Conservation (phyloP, 1,140 invertebrate genomes). For the Drosophila sp. region DNA sequence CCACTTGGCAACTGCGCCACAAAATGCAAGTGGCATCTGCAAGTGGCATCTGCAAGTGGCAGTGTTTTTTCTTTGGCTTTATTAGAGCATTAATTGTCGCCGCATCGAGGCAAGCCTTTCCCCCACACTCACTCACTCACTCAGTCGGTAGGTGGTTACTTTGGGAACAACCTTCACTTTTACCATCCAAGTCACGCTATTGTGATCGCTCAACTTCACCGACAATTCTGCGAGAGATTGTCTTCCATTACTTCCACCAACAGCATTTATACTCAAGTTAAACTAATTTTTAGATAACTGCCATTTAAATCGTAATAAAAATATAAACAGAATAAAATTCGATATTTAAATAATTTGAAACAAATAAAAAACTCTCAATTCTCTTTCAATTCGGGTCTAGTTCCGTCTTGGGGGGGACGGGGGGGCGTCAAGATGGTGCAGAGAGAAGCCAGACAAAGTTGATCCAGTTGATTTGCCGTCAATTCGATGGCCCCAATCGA, state of each 20-base stretch:
- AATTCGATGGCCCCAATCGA: neutral
- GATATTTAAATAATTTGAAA: neutral
- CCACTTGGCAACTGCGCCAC: constrained; percentile 53
- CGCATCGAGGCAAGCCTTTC: constrained; percentile 47
- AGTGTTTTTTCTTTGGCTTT: constrained; percentile 67
- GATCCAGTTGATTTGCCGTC: neutral
- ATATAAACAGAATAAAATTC: neutral
- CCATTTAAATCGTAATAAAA: neutral
- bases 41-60: constrained; percentile 34
- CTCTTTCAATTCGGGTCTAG: neutral
- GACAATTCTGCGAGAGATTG: neutral
- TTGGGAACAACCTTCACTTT: constrained; percentile 78
- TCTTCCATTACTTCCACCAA: neutral
- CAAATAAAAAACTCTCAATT: neutral
- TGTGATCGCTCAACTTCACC: constrained; percentile 54
- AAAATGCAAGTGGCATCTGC: constrained; percentile 29
- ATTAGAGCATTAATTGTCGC: constrained; percentile 82
- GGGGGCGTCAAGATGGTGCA: too few relatives aligned
- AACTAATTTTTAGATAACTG: neutral
- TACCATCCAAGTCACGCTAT: constrained; percentile 69
- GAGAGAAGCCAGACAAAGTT: neutral
- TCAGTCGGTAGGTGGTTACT: neutral
- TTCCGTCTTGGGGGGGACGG: neutral
- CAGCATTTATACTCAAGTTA: too few relatives aligned
- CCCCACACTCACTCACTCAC: constrained; percentile 3